phyloP scores from a whole-genome alignment of 2,113 vertebrate genomes.

The Ondatra zibethicus region DNA sequence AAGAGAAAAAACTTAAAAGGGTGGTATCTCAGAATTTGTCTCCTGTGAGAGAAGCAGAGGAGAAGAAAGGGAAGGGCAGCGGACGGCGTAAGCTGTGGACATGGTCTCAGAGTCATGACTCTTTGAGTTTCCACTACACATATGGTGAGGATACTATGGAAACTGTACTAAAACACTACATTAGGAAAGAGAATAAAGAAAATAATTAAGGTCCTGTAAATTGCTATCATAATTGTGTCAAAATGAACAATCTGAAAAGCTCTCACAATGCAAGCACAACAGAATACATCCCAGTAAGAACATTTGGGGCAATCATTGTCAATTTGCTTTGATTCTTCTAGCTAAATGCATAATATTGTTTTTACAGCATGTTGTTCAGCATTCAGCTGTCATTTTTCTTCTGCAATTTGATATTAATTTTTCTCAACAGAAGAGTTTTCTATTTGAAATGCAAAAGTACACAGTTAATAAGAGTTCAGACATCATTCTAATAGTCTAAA shows the following conservation, averaged over 20 bases:
- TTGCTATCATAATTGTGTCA: background rate
- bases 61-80: background rate
- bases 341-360: background rate
- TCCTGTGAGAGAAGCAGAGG: background rate
- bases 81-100: background rate
- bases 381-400: background rate
- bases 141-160: too few relatives aligned
- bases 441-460: background rate
- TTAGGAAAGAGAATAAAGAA: background rate
- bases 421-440: background rate
- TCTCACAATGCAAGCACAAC: background rate
- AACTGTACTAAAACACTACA: background rate
- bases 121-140: background rate
- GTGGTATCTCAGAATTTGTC: background rate
- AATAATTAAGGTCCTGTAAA: background rate
- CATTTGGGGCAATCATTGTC: background rate
- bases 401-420: background rate
- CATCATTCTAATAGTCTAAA: background rate
- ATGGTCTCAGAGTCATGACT: background rate
- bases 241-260: constrained; percentile 8
- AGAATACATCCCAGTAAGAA: background rate
- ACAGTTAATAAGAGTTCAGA: background rate
- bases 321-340: background rate
- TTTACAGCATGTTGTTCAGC: background rate
- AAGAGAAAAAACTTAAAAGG: background rate